phyloP scores from a whole-genome alignment of 1,140 invertebrate species.

The Brachionus calyciflorus region DNA sequence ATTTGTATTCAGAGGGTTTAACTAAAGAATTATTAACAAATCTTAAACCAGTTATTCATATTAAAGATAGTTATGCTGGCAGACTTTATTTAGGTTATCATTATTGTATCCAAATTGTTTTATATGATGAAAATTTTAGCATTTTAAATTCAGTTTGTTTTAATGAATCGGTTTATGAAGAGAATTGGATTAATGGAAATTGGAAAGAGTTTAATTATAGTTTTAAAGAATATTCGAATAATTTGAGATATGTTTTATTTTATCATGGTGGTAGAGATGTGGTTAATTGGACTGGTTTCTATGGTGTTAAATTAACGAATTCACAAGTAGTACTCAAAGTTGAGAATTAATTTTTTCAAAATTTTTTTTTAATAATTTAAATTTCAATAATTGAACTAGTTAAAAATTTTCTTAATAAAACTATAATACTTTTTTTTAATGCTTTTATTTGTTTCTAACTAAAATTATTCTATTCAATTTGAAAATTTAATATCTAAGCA shows the following conservation, averaged over 20 bases:
- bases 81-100: slow-evolving; percentile 24
- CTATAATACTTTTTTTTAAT: too few relatives aligned
- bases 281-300: slow-evolving; percentile 1
- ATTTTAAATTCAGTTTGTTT: background rate
- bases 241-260: background rate
- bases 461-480: too few relatives aligned
- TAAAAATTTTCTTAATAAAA: too few relatives aligned
- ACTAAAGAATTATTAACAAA: background rate
- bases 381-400: too few relatives aligned
- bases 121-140: background rate
- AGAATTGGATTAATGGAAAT: slow-evolving; percentile 8
- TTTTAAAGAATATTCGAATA: background rate
- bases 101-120: background rate
- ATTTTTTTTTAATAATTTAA: too few relatives aligned
- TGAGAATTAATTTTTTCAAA: too few relatives aligned
- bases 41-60: background rate
- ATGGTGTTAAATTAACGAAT: slow-evolving; percentile 8
- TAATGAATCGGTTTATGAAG: background rate
- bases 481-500: too few relatives aligned
- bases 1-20: background rate
- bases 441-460: too few relatives aligned
- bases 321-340: too few relatives aligned
- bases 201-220: slow-evolving; percentile 12
- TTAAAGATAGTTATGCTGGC: background rate
- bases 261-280: slow-evolving; percentile 8